Conservation (phyloP, 2,797 vertebrate species). For the Chiloscyllium punctatum region DNA sequence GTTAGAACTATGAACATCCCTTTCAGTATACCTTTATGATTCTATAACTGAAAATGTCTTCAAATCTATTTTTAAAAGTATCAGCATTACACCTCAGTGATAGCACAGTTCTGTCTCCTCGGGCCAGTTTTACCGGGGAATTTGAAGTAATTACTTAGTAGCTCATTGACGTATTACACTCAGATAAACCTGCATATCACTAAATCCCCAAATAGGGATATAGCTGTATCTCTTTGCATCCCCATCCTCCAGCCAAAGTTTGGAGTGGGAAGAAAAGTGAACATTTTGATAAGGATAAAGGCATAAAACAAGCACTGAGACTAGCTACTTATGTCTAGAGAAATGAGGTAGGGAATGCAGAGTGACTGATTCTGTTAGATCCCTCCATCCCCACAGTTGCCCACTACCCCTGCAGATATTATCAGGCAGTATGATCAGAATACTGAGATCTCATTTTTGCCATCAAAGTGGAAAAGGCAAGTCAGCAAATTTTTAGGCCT, state of each 20-base stretch:
- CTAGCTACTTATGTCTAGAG: background rate
- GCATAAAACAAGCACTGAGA: background rate
- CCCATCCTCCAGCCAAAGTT: background rate
- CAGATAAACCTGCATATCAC: background rate
- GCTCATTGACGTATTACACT: background rate
- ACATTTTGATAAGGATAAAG: background rate
- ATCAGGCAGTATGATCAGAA: background rate
- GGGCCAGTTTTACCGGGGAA: background rate
- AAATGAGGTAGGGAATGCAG: background rate
- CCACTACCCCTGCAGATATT: background rate
- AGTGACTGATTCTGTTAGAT: background rate
- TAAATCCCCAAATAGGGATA: background rate
- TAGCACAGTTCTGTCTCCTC: background rate
- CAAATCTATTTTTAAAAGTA: background rate
- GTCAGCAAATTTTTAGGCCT: background rate
- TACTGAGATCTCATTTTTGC: background rate
- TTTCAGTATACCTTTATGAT: no score
- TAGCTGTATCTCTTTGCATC: no score
- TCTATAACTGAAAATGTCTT: background rate
- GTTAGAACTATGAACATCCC: background rate
- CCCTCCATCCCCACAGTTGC: background rate
- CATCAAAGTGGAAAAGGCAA: background rate
- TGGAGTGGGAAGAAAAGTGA: background rate
- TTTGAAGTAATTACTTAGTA: background rate
- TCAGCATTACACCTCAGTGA: background rate